Conservation (phyloP, 2,888 invertebrate species). For the Caenorhabditis panamensis region DNA sequence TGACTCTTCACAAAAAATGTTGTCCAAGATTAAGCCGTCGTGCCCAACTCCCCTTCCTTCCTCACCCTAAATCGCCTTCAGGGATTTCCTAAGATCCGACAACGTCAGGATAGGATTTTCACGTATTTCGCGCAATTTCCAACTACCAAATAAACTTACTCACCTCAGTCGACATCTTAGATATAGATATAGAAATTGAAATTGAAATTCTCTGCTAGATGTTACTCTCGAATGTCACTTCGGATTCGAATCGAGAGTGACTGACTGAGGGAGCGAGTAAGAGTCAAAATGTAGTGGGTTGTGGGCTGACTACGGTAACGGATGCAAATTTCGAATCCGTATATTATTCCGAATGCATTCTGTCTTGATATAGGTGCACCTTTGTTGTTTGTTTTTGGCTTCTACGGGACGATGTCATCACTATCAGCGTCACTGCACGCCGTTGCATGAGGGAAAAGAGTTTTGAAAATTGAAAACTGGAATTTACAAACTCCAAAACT, state of each 20-base stretch:
- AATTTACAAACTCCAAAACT: background rate
- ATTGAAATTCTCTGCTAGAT: too few species aligned
- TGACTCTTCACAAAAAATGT: conserved; percentile 43
- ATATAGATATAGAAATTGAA: too few species aligned
- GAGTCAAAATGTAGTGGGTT: background rate
- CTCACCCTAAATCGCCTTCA: conserved; percentile 33
- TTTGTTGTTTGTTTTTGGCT: conserved; percentile 35
- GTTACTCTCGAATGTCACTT: too few species aligned
- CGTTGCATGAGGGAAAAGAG: background rate
- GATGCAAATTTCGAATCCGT: background rate
- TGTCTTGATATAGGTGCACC: background rate
- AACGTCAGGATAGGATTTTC: background rate
- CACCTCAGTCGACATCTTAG: too few species aligned
- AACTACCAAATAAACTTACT: too few species aligned
- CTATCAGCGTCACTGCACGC: conserved; percentile 7
- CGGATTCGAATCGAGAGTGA: too few species aligned
- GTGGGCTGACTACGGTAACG: too few species aligned
- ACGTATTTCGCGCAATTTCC: background rate
- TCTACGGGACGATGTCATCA: conserved; percentile 4
- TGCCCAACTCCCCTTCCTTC: conserved; percentile 3
- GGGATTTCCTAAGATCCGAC: conserved; percentile 27
- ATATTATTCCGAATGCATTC: background rate
- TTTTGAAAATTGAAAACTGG: too few species aligned
- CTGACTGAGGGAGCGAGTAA: too few species aligned
- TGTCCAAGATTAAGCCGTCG: conserved; percentile 40